Evolutionary conservation across 2,888 invertebrate genomes (phyloP).

Genomic region (Colletes collaris): DNA sequence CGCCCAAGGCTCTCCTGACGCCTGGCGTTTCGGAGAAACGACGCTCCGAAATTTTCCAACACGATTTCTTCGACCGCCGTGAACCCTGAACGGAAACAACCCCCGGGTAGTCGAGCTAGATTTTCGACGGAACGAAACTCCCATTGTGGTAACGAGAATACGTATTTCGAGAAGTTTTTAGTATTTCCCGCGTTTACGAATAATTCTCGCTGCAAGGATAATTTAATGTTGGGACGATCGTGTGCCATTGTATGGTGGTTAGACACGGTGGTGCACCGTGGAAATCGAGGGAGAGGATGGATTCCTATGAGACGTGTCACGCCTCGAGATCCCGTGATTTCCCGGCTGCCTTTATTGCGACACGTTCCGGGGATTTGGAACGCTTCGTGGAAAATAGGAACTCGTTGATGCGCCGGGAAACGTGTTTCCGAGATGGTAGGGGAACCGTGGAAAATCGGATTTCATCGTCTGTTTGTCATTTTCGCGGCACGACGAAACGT

Average conservation of each 20-base stretch:
- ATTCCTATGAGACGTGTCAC: slow-evolving; percentile 48
- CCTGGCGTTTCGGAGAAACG: slow-evolving; percentile 6
- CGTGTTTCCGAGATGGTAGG: slow-evolving; percentile 19
- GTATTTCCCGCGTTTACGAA: not conserved
- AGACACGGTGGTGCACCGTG: slow-evolving; percentile 42
- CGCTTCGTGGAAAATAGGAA: slow-evolving; percentile 26
- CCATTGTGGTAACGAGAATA: too few relatives aligned
- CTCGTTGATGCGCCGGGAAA: slow-evolving; percentile 27
- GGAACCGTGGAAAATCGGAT: slow-evolving; percentile 59
- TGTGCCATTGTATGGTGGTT: not conserved
- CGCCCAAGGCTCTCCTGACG: not conserved
- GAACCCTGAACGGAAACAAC: not conserved
- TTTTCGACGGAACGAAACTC: too few relatives aligned
- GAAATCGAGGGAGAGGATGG: slow-evolving; percentile 50
- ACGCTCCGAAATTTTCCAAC: not conserved
- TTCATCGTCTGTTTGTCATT: slow-evolving; percentile 62
- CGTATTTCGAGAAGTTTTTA: too few relatives aligned
- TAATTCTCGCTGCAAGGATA: not conserved
- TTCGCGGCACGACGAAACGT: slow-evolving; percentile 34
- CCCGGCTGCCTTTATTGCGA: slow-evolving; percentile 49
- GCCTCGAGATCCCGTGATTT: slow-evolving; percentile 50
- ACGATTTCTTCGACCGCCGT: too few relatives aligned
- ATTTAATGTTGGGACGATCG: not conserved
- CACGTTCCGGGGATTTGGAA: slow-evolving; percentile 55
- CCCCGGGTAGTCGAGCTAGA: not conserved